phyloP scores from a whole-genome alignment of 1,140 invertebrate genomes.

The Telenomus remus region DNA sequence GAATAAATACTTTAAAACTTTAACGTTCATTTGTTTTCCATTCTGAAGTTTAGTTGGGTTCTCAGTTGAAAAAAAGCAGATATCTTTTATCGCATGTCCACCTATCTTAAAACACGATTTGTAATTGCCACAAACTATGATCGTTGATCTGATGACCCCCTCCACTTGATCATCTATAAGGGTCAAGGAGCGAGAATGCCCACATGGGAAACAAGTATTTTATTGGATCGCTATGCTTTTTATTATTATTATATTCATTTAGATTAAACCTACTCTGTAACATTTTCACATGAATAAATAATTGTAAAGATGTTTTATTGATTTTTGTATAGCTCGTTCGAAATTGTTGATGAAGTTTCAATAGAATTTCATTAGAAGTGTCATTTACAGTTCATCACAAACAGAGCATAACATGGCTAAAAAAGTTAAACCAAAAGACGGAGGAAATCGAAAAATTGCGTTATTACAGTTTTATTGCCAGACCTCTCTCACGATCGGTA shows the following conservation, averaged over 20 bases:
- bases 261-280: too few species aligned
- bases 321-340: too few species aligned
- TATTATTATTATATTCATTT: too few species aligned
- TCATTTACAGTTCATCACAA: too few species aligned
- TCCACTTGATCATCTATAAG: conserved; percentile 57
- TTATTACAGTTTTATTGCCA: background rate
- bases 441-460: too few species aligned
- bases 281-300: too few species aligned
- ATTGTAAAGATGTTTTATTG: too few species aligned
- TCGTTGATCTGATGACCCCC: conserved; percentile 68
- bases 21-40: conserved; percentile 10
- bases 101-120: conserved; percentile 61
- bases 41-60: conserved; percentile 18
- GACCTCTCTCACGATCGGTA: conserved; percentile 10
- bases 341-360: too few species aligned
- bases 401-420: background rate
- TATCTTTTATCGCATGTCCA: conserved; percentile 53
- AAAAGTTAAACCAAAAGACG: background rate
- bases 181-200: conserved; percentile 60
- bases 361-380: too few species aligned
- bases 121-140: conserved; percentile 66
- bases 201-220: conserved; percentile 64
- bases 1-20: too few species aligned
- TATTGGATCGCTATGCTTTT: conserved; percentile 45
- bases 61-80: conserved; percentile 37